Evolutionary conservation across 2,888 invertebrate species (phyloP), one percentile per base, ranked within the genome.

Genomic region (Agonum fuliginosum): DNA sequence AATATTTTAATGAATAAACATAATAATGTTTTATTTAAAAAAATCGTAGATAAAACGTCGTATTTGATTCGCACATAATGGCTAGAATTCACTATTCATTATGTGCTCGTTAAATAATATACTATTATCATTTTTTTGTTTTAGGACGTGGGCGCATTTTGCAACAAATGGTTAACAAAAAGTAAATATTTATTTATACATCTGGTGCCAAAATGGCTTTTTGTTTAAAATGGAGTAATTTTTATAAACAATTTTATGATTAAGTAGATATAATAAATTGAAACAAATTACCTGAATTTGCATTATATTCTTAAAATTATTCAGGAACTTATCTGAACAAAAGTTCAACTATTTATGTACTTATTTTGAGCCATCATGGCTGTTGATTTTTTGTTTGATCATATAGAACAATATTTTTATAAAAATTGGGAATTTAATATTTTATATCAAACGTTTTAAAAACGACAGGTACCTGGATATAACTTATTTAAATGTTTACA

Each of bases 401-500:
- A 8, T 6, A 37, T n/a, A 37, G 1, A 2, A 37, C 1, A 3
- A 37, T 48, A 54, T 54, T 54, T 54, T 54, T 54, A 54, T 54
- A 54, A 24, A 4, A 20, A 24, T 54, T 54, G n/a, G 24, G 24
- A 5, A 10, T 54, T 4, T 54, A 8, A 54, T 22, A 54, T 54
- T 54, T 54, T 54, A 54, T 22, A 19, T 24, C 10, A 20, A 24
- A 17, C 17, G 6, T 48, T 48, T 10, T 46, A 2, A 19, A 1
- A 62, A 58, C 46, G 27, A 30, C 82, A 82, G 78, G 79, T 81
- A n/a, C 81, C 79, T 67, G 83, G 81, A 77, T 79, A 65, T 0
- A 77, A 73, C 37, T 81, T 77, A 51, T 69, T 78, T 77, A 83
- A 79, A 71, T 83, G 71, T 6, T 78, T 46, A 81, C 89, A 89